Evolutionary conservation across 2,888 invertebrate species (phyloP).

Genomic region (Eupithecia vulgata): DNA sequence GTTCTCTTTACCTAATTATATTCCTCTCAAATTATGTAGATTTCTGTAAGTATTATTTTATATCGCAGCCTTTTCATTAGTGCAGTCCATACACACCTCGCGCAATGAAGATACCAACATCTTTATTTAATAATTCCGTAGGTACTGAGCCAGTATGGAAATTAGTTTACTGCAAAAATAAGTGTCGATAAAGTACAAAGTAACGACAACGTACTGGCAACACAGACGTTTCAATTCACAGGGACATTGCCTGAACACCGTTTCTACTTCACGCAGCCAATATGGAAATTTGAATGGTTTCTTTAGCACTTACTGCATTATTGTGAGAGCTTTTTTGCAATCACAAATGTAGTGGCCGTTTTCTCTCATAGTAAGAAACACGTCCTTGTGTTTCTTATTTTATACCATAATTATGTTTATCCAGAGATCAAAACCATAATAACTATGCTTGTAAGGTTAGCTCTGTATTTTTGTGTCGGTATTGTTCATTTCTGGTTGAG

Average conservation of each 20-base stretch:
- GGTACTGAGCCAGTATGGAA: conserved; percentile 21
- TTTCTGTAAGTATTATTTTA: not conserved
- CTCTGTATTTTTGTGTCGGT: not conserved
- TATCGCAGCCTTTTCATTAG: not conserved
- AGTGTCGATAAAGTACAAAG: conserved; percentile 27
- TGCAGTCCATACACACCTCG: not conserved
- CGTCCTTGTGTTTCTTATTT: not conserved
- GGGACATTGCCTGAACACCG: conserved; percentile 7
- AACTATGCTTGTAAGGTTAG: not conserved
- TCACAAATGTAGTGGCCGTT: not conserved
- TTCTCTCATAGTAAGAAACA: not conserved
- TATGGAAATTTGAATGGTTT: conserved; percentile 10
- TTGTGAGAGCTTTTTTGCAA: conserved; percentile 7
- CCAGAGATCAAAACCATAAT: not conserved
- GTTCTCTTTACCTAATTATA: not conserved
- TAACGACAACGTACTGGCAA: conserved; percentile 7
- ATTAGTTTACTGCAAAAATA: conserved; percentile 24
- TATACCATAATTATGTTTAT: not conserved
- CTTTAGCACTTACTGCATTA: conserved; percentile 7
- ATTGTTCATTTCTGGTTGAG: not conserved
- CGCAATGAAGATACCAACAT: conserved; percentile 21
- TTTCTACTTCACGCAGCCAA: conserved; percentile 1
- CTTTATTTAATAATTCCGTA: conserved; percentile 18
- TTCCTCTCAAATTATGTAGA: not conserved
- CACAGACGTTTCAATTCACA: conserved; percentile 22